These are phyloP conservation scores for Anhinga anhinga DNA, from an alignment of 2,113 vertebrate species.

Conservation along the genomic window DNA sequence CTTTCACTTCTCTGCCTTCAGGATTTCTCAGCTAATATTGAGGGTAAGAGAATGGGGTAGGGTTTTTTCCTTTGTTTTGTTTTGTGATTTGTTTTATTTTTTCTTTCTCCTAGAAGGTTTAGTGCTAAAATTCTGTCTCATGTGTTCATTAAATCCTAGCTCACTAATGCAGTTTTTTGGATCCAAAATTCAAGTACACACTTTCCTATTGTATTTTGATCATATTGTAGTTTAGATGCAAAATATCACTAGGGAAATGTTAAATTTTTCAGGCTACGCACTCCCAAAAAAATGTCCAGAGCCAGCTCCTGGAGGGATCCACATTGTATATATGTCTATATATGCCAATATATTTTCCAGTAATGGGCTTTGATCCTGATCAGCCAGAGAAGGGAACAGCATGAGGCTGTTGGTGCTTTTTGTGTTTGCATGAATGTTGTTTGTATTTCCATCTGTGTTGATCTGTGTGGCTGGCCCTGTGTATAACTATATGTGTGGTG, in stretches of 20 bases:
- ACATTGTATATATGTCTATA: neutral
- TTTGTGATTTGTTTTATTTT: too few relatives aligned
- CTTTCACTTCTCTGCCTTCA: neutral
- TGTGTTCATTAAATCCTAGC: neutral
- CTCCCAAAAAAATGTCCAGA: neutral
- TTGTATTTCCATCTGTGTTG: neutral
- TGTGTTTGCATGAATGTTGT: neutral
- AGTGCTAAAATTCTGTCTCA: neutral
- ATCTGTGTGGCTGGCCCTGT: neutral
- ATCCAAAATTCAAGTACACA: neutral
- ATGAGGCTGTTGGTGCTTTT: neutral
- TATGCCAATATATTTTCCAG: neutral
- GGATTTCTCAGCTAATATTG: neutral
- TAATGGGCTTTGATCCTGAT: neutral
- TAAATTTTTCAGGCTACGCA: neutral
- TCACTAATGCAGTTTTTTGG: neutral
- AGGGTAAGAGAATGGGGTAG: neutral
- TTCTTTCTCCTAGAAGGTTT: neutral
- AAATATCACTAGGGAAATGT: neutral
- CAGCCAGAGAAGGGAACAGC: neutral
- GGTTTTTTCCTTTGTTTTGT: neutral
- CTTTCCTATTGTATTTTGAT: neutral
- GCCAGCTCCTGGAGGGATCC: neutral
- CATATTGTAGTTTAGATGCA: neutral
- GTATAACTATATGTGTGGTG: neutral